Conservation (phyloP, 2,113 vertebrate species). For the Petromus typicus region DNA sequence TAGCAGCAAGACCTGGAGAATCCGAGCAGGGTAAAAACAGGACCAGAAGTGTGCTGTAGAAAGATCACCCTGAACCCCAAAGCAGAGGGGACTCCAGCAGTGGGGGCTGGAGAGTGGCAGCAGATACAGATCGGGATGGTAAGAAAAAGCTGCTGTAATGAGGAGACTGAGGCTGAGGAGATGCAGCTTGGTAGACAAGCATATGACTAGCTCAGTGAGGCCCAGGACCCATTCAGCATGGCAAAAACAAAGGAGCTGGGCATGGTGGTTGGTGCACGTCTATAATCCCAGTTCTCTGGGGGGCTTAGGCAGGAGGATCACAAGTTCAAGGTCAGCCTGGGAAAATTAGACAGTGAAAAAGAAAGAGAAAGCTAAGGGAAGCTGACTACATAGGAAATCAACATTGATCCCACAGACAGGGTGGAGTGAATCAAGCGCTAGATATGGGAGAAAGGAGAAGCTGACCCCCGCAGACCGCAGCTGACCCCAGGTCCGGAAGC, state of each 20-base stretch:
- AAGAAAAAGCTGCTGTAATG: not conserved
- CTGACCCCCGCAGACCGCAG: conserved; percentile 92
- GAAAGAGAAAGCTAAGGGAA: not conserved
- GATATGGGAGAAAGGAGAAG: not conserved
- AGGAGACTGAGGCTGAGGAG: not conserved
- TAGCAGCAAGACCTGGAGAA: not conserved
- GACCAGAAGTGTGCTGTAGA: not conserved
- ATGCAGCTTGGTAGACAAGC: not conserved
- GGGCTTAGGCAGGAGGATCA: not conserved
- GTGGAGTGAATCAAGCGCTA: not conserved
- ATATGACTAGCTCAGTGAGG: not conserved
- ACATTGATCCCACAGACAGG: not conserved
- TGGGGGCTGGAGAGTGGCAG: not conserved
- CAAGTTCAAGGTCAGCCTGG: not conserved
- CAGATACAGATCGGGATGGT: not conserved
- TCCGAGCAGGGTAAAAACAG: not conserved
- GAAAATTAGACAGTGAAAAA: not conserved
- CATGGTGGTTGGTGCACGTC: not conserved
- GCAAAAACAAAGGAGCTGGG: not conserved
- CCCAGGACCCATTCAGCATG: not conserved
- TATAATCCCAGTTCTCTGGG: not conserved
- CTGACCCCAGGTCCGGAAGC: conserved; percentile 93
- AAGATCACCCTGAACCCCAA: not conserved
- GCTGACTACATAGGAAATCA: not conserved
- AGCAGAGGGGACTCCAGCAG: not conserved